Base-by-base conservation (phyloP, 2,888 invertebrate genomes). In the Tupiocoris notatus region DNA sequence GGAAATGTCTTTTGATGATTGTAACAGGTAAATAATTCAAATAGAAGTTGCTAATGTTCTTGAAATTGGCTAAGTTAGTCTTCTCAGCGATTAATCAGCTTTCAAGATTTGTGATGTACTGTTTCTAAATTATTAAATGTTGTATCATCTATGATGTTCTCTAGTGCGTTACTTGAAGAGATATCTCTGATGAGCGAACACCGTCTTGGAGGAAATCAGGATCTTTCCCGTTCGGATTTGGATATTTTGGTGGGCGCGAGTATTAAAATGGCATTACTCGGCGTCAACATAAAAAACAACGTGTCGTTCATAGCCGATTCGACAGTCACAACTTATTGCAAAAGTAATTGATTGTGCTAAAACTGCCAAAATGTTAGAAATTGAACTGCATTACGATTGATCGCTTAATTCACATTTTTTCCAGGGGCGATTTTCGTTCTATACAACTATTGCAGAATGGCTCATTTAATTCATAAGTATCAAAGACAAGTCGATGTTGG, bases 401-500 rank as follows among this genome's bases (percentile, higher is more conserved):
- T n/a, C n/a, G n/a, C 12, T 12, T 39, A 7, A 39, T 39, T 39
- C 39, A 39, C 39, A 39, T 70, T 79, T 80, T 64, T 85, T 85
- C 54, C 83, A 92, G 92, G 91, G 70, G 90, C 90, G 54, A 86
- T 90, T 23, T 93, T 93, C 83, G 87, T 93, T 76, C 84, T 93
- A 24, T 93, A 94, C 83, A 94, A 94, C 82, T 89, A 89, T 82
- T 92, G 91, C 0, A 87, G 93, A 79, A 82, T 93, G 68, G 87
- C 89, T 81, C 88, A 89, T 0, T 86, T 93, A 70, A 85, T 91
- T 76, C 86, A 87, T 80, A 88, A 88, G 78, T 92, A 89, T 82
- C 84, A 88, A 78, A 85, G 87, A 7, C 87, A 86, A 82, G 88
- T 89, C 2, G 77, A 79, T 1, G 83, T 83, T 16, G 87, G 88